Base-by-base conservation (phyloP, 2,797 vertebrate species). In the Neosilurus hyrtlii region DNA sequence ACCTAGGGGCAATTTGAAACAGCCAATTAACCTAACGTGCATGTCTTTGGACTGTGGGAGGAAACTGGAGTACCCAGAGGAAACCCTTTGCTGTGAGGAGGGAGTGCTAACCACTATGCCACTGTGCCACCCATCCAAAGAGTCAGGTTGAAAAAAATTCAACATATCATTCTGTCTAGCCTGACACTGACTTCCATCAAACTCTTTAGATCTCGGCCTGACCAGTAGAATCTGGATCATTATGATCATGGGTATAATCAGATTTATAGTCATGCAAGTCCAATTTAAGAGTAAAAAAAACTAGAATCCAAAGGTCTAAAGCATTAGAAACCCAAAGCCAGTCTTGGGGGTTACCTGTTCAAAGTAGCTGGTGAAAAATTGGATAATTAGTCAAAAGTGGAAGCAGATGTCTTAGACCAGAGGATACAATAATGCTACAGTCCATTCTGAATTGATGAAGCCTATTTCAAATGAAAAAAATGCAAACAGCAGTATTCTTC, bases 201-300 rank as follows among this genome's bases (percentile, higher is more conserved):
- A 26, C n/a, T 51, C 22, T 51, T 18, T 12, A 59, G 57, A 20
- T 5, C 7, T 16, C 16, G 57, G 57, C 6, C 57, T 18, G 20
- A 59, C 20, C 57, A 59, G 57, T 20, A 59, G 20, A 20, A 8
- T 43, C 57, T 59, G 9, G 66, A 43, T 43, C 16, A 67, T 67
- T 43, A n/a, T 70, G 30, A 49, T 68, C 66, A 43, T 68, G 35
- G 4, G 9, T 49, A 68, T 22, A 22, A 68, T 24, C 43, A 51
- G 22, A 52, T 24, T 15, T 26, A 54, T n/a, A 10, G 22, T n/a
- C 68, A 71, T 72, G n/a, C 52, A 26, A 54, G 4, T 68, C 66
- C 51, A 72, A 51, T 16, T 72, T 72, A 26, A 72, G 70, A 22
- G 2, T 72, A 72, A 72, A 52, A 11, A 11, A 57, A 75, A 74